These are phyloP conservation scores for Diachasma alloeum DNA, from an alignment of 1,140 invertebrate species.

Conservation along the genomic window DNA sequence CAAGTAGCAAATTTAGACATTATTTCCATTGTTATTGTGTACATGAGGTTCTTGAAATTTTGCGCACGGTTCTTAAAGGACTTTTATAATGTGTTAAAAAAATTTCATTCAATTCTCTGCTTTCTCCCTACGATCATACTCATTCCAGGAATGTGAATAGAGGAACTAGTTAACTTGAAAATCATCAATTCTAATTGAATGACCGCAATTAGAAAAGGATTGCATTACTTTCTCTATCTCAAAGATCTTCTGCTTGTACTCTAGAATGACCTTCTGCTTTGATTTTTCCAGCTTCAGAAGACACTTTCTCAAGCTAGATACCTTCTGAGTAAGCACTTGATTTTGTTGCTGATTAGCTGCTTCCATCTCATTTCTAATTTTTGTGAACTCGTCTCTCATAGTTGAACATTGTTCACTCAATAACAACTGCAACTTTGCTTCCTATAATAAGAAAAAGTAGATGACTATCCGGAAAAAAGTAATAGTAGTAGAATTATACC, in stretches of 20 bases:
- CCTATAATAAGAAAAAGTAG: constrained; percentile 17
- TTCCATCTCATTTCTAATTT: constrained; percentile 49
- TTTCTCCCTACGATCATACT: too few species aligned
- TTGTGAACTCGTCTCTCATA: constrained; percentile 51
- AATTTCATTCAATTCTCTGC: too few species aligned
- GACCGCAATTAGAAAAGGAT: neutral
- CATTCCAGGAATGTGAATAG: too few species aligned
- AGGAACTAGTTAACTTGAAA: too few species aligned
- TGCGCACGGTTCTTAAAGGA: too few species aligned
- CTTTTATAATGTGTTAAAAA: too few species aligned
- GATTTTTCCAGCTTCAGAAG: constrained; percentile 42
- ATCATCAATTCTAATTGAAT: too few species aligned
- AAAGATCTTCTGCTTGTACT: constrained; percentile 45
- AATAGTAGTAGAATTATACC: constrained; percentile 35
- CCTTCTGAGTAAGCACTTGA: constrained; percentile 36
- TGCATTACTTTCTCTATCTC: constrained; percentile 37
- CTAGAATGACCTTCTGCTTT: constrained; percentile 36
- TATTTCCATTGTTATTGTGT: too few species aligned
- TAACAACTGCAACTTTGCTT: constrained; percentile 44
- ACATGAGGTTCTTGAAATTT: too few species aligned
- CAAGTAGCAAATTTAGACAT: too few species aligned
- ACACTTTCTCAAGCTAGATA: constrained; percentile 36
- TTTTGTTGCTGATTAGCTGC: constrained; percentile 32
- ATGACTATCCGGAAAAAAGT: neutral
- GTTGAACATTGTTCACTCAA: constrained; percentile 44